Base-by-base conservation (phyloP, 2,797 vertebrate genomes). In the Schizopygopsis malacanthus region DNA sequence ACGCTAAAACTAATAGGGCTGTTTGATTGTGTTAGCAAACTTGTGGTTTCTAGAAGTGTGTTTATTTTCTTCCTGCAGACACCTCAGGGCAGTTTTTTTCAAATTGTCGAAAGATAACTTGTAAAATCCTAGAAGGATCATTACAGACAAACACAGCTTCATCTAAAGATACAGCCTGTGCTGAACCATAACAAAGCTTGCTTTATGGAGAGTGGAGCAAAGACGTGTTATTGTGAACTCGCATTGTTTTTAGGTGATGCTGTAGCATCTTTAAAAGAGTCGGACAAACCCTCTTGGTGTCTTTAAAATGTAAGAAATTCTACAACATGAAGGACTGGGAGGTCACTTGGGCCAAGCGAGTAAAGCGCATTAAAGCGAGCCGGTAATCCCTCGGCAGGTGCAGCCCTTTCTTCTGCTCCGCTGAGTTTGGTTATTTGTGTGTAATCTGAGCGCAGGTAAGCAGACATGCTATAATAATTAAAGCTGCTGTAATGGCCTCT, bases 61-160 rank as follows among this genome's bases (percentile, higher is more conserved):
- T 43, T 75, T 81, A 9, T 73, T 73, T 65, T 81, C n/a, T 41
- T 37, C 0, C 83, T 10, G 18, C 18, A 63, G 67, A 28, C 20
- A 67, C 54, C 79, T 54, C 15, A 56, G 7, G 45, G 43, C 22
- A 41, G 56, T 80, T 50, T 73, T 56, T 85, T 75, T 81, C 43
- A 75, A 67, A 70, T 52, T 81, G 70, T 75, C 70, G 16, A 65
- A 85, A 67, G 79, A 75, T 75, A 65, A 50, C 78, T 73, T 81
- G 56, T 73, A 75, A 85, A 81, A 81, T 67, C 78, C 37, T 73
- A 85, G 75, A 73, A 81, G 56, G 78, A 81, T 85, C 56, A 67
- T 79, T 47, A 52, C 25, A 65, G 84, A 81, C 69, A 67, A 56
- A 81, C 33, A 50, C 13, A 75, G 56, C 69, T 63, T 80, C 52